Conservation (phyloP, 2,113 vertebrate genomes). For the Herpetotheres cachinnans region DNA sequence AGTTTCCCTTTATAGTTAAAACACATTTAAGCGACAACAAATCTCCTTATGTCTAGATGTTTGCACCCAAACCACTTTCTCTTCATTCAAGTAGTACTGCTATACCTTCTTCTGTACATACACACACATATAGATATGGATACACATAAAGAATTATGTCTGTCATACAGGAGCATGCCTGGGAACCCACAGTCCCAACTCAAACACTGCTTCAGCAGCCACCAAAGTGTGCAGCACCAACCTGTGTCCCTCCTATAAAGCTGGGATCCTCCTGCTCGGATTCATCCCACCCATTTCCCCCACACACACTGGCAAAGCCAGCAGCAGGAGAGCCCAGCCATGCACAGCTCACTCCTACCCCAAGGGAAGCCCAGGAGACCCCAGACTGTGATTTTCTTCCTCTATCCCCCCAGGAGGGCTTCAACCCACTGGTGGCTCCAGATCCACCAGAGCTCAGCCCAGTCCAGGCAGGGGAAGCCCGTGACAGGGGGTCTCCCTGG, state of each 20-base stretch:
- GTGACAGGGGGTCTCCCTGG: neutral
- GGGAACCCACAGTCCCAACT: neutral
- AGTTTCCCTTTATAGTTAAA: neutral
- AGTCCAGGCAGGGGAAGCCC: neutral
- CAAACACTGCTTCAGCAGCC: neutral
- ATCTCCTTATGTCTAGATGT: neutral
- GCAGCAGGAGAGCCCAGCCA: neutral
- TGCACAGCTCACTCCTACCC: accelerated
- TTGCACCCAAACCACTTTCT: neutral
- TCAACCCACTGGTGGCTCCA: neutral
- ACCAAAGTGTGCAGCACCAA: neutral
- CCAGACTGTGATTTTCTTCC: neutral
- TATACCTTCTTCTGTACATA: neutral
- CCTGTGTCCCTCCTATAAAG: accelerated
- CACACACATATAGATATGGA: too few relatives aligned
- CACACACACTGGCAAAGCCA: accelerated
- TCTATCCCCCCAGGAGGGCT: neutral
- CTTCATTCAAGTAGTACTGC: neutral
- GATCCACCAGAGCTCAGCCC: neutral
- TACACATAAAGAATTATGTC: neutral
- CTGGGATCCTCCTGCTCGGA: neutral
- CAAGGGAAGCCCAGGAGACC: accelerated
- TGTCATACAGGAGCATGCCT: accelerated
- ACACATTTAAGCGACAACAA: neutral
- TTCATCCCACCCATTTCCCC: neutral